A percentile compares a stretch with the other conserved stretches of the same genome.
phyloP scores from a whole-genome alignment of 2,113 vertebrate genomes.

The Tragelaphus scriptus region DNA sequence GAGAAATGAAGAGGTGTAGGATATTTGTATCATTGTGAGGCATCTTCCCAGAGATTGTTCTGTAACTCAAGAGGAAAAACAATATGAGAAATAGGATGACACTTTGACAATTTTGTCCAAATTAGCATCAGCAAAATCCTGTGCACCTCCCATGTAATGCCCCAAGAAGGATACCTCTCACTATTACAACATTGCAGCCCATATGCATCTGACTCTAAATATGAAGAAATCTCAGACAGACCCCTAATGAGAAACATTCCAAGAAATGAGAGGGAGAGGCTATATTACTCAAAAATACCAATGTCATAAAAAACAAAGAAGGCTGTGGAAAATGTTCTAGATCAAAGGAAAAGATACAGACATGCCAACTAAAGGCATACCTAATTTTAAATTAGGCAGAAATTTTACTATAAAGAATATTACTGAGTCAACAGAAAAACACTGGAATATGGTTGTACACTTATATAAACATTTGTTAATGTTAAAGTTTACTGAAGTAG shows the following conservation, averaged over 20 bases:
- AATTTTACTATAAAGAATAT: background rate
- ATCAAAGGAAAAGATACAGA: background rate
- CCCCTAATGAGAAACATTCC: background rate
- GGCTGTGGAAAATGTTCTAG: background rate
- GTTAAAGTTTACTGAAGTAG: background rate
- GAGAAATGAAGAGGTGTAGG: background rate
- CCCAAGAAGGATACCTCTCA: background rate
- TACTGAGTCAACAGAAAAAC: background rate
- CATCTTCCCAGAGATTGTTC: background rate
- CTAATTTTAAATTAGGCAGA: background rate
- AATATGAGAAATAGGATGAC: background rate
- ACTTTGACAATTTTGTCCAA: background rate
- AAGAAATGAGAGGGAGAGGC: background rate
- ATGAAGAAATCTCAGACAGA: background rate
- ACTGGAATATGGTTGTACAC: background rate
- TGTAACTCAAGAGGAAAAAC: background rate
- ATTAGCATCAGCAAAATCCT: background rate
- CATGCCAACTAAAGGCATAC: background rate
- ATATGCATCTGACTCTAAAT: background rate
- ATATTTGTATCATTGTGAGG: background rate
- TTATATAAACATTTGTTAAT: background rate
- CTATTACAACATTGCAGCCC: background rate
- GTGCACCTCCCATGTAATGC: background rate
- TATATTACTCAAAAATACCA: background rate
- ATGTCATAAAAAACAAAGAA: background rate